Evolutionary conservation across 2,888 invertebrate genomes (phyloP).

Genomic region (Lycia hirtaria): DNA sequence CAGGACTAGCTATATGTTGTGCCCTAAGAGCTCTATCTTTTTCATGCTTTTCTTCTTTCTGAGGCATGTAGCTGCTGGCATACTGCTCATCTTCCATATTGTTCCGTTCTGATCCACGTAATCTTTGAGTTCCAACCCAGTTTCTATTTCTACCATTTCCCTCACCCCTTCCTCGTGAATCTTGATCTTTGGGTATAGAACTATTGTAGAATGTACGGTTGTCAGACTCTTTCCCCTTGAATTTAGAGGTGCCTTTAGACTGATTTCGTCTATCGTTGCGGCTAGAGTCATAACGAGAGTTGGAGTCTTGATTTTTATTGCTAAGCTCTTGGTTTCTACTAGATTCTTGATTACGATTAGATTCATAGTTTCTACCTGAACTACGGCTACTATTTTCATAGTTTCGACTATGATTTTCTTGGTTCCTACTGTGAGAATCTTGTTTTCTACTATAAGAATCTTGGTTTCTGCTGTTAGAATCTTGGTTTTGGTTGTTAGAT

Average conservation of each 20-base stretch:
- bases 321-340: constrained; percentile 31
- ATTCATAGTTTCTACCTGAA: constrained; percentile 29
- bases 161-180: constrained; percentile 62
- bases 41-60: constrained; percentile 53
- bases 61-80: constrained; percentile 66
- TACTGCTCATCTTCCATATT: constrained; percentile 74
- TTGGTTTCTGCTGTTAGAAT: constrained; percentile 34
- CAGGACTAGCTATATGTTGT: constrained; percentile 61
- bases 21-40: constrained; percentile 43
- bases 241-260: constrained; percentile 62
- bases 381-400: constrained; percentile 32
- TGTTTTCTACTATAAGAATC: constrained; percentile 29
- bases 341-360: constrained; percentile 37
- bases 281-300: constrained; percentile 38
- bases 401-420: constrained; percentile 42
- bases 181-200: constrained; percentile 67
- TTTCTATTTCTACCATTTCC: constrained; percentile 47
- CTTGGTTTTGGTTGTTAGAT: constrained; percentile 40
- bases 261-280: constrained; percentile 60
- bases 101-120: constrained; percentile 62
- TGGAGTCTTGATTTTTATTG: constrained; percentile 31
- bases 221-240: constrained; percentile 68
- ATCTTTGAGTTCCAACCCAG: constrained; percentile 69
- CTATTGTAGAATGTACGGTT: constrained; percentile 76
- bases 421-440: constrained; percentile 41